These are phyloP conservation scores for Myotis yumanensis DNA, from an alignment of 2,113 vertebrate species.

Conservation along the genomic window DNA sequence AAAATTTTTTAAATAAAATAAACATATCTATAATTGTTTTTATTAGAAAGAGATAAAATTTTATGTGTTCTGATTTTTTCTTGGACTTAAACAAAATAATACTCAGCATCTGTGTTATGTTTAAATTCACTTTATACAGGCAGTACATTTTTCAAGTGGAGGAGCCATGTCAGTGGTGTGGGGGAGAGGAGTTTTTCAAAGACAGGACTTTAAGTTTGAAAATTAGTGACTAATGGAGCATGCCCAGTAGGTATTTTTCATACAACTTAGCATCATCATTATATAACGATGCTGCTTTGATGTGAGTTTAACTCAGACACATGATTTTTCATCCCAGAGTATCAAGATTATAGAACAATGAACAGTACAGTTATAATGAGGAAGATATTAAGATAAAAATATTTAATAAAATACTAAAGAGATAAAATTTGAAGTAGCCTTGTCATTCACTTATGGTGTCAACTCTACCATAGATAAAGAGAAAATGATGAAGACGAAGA, in stretches of 20 bases:
- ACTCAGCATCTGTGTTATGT: conserved; percentile 26
- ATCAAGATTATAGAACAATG: conserved; percentile 59
- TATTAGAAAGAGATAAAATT: conserved; percentile 20
- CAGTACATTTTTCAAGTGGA: conserved; percentile 71
- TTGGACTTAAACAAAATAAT: conserved; percentile 14
- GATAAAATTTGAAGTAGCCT: background rate
- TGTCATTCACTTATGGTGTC: background rate
- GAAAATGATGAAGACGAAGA: conserved; percentile 3
- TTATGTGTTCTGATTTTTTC: background rate
- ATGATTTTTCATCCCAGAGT: conserved; percentile 67
- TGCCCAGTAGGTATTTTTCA: conserved; percentile 79
- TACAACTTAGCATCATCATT: conserved; percentile 72
- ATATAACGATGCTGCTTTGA: conserved; percentile 72
- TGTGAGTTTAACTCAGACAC: conserved; percentile 72
- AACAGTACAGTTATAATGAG: background rate
- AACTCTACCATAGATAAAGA: background rate
- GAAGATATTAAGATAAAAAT: conserved; percentile 15
- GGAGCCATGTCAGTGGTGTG: conserved; percentile 57
- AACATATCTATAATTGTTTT: background rate
- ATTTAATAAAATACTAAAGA: background rate
- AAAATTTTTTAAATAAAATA: conserved; percentile 9
- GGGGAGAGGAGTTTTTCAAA: conserved; percentile 72
- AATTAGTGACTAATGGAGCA: conserved; percentile 79
- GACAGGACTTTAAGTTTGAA: conserved; percentile 76
- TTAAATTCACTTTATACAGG: conserved; percentile 33